These are phyloP conservation scores for Ctenoplectra terminalis DNA, from an alignment of 1,140 invertebrate genomes.

Conservation along the genomic window DNA sequence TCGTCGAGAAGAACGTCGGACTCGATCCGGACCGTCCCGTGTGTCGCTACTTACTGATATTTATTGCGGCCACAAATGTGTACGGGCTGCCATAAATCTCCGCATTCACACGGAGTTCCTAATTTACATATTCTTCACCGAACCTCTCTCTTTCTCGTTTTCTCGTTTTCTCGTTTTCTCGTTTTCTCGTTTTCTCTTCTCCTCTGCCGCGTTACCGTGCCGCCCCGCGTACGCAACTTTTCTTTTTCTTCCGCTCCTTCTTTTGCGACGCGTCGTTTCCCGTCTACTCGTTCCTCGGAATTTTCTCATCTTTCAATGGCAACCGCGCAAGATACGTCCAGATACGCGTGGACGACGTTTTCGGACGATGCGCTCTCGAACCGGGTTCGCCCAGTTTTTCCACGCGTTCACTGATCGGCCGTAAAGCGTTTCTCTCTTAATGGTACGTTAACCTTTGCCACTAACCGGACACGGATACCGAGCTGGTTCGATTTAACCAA, in stretches of 20 bases:
- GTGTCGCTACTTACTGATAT: conserved; percentile 82
- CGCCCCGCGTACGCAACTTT: conserved; percentile 17
- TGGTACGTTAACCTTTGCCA: conserved; percentile 61
- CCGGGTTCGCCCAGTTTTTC: too few relatives aligned
- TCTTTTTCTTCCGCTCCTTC: conserved; percentile 43
- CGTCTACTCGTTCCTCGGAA: conserved; percentile 1
- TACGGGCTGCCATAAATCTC: conserved; percentile 81
- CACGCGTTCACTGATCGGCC: too few relatives aligned
- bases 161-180: conserved; percentile 19
- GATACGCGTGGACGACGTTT: too few relatives aligned
- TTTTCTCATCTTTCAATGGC: too few relatives aligned
- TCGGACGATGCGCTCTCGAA: too few relatives aligned
- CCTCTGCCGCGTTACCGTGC: neutral
- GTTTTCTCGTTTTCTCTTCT: neutral
- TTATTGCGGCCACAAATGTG: conserved; percentile 82
- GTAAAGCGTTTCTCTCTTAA: conserved; percentile 51
- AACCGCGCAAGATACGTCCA: too few relatives aligned
- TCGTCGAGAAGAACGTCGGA: conserved; percentile 28
- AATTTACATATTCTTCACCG: conserved; percentile 80
- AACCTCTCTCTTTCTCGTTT: conserved; percentile 46
- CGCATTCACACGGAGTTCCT: conserved; percentile 82
- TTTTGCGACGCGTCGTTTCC: conserved; percentile 28
- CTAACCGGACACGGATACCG: conserved; percentile 37
- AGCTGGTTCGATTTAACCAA: conserved; percentile 37
- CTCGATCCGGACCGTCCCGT: conserved; percentile 65